Percentiles rank a stretch among this genome's conserved stretches.
phyloP scores from a whole-genome alignment of 2,797 vertebrate species.

The Perodicticus potto region DNA sequence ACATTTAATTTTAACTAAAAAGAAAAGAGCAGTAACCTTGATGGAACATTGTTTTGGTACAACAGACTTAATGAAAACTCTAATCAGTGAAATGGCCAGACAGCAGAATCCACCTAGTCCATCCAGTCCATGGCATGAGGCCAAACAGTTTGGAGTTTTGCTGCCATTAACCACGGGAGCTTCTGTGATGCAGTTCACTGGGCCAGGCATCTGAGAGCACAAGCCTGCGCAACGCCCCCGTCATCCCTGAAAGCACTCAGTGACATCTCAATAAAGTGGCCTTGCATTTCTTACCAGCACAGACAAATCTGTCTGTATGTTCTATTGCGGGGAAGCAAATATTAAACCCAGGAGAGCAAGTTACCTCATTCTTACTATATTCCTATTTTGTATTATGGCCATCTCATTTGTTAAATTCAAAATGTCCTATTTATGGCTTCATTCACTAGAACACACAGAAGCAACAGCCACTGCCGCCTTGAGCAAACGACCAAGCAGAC shows the following conservation, averaged over 20 bases:
- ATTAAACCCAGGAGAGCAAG: not conserved
- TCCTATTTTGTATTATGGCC: not conserved
- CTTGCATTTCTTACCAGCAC: not conserved
- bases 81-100: not conserved
- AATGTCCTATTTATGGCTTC: not conserved
- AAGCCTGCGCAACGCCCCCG: not conserved
- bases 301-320: not conserved
- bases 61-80: not conserved
- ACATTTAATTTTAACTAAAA: not conserved
- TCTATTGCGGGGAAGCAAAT: not conserved
- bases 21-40: not conserved
- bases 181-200: not conserved
- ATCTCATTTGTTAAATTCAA: not conserved
- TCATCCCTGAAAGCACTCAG: not conserved
- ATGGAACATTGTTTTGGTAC: not conserved
- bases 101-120: not conserved
- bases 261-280: not conserved
- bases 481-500: not conserved
- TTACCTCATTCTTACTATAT: not conserved
- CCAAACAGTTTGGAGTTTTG: accelerated
- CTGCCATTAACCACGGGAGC: accelerated
- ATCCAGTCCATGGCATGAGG: accelerated
- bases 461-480: not conserved
- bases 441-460: not conserved
- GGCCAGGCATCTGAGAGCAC: no score